These are phyloP conservation scores for Aphelocoma coerulescens DNA, from an alignment of 2,113 vertebrate species.

Conservation along the genomic window DNA sequence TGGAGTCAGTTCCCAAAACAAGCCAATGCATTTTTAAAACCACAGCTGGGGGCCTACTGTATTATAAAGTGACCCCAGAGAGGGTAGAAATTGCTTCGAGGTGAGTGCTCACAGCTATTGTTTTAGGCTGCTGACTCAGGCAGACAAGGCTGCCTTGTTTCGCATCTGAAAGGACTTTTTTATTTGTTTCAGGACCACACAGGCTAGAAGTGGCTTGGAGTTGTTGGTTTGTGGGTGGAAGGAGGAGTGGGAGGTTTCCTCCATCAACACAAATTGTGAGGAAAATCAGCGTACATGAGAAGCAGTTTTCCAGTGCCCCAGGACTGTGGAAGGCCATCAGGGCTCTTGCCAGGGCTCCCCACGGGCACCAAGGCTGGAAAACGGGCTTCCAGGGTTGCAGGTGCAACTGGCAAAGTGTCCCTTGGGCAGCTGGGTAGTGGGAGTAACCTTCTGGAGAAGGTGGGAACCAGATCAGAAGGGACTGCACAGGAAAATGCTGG, in stretches of 20 bases:
- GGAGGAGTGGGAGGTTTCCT: background rate
- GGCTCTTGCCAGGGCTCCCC: background rate
- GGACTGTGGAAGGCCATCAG: rapidly evolving
- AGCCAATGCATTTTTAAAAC: constrained; percentile 49
- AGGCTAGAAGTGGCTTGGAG: background rate
- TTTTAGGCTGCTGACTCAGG: constrained; percentile 42
- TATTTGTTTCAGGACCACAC: constrained; percentile 33
- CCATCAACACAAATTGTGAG: background rate
- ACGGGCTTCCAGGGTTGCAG: rapidly evolving
- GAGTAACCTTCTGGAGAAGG: background rate
- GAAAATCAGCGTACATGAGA: background rate
- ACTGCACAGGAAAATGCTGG: background rate
- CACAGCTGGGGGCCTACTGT: background rate
- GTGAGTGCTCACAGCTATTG: constrained; percentile 40
- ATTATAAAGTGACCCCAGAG: constrained; percentile 6
- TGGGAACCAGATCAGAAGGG: background rate
- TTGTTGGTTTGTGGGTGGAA: constrained; percentile 9
- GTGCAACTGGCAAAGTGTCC: background rate
- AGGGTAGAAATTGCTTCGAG: background rate
- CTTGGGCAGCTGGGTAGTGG: background rate
- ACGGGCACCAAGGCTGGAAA: rapidly evolving
- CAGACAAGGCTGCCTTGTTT: constrained; percentile 28
- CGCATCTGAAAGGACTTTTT: constrained; percentile 13
- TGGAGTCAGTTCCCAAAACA: constrained; percentile 11
- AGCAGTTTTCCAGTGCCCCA: background rate